Evolutionary conservation across 2,888 invertebrate genomes (phyloP).

Genomic region (Meteorus cinctellus): DNA sequence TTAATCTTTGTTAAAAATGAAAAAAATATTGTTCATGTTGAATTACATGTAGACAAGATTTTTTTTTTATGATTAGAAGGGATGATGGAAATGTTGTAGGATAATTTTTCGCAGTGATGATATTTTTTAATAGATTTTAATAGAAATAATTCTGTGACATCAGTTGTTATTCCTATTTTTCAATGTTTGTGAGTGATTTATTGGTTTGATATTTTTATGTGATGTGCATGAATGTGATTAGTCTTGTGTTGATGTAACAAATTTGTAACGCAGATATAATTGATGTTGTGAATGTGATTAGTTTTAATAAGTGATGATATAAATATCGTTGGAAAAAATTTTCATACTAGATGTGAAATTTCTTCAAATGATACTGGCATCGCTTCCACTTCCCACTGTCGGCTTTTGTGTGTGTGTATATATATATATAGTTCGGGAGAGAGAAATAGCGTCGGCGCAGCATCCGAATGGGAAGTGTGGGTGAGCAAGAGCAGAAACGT

Average conservation of each 20-base stretch:
- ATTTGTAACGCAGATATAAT: no score
- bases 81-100: no score
- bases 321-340: no score
- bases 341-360: neutral
- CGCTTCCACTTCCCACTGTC: conserved; percentile 17
- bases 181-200: no score
- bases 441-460: conserved; percentile 40
- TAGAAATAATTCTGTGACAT: no score
- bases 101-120: no score
- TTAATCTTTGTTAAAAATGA: neutral
- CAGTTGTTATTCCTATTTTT: no score
- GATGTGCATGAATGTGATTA: no score
- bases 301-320: neutral
- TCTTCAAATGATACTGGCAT: conserved; percentile 6
- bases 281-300: neutral
- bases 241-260: no score
- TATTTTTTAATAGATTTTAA: no score
- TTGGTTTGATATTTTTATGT: no score
- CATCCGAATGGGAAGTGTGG: conserved; percentile 20
- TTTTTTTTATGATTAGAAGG: neutral
- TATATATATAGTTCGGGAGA: conserved; percentile 38
- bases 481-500: conserved; percentile 16
- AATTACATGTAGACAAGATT: neutral
- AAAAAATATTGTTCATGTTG: conserved; percentile 6
- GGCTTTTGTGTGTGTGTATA: neutral